phyloP scores from a whole-genome alignment of 2,888 invertebrate species.

The Morpho helenor region DNA sequence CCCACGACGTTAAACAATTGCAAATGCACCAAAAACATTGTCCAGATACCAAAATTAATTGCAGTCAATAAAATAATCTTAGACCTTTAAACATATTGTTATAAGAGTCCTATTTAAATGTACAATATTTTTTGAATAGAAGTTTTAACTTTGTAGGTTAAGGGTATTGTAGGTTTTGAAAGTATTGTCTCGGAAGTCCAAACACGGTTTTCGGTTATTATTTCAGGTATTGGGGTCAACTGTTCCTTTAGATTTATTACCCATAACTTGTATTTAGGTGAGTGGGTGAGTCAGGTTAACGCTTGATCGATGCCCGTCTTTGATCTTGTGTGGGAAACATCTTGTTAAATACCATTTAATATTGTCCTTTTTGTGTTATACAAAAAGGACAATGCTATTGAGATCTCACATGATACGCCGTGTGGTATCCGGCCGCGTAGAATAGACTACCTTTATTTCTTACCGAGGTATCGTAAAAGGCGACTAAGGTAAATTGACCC shows the following conservation, averaged over 20 bases:
- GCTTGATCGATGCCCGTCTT: constrained; percentile 37
- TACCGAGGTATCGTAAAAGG: no score
- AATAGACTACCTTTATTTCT: no score
- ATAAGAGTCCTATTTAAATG: constrained; percentile 29
- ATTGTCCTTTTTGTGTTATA: not conserved
- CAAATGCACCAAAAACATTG: constrained; percentile 55
- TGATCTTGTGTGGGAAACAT: constrained; percentile 21
- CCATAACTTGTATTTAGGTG: constrained; percentile 42
- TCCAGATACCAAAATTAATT: constrained; percentile 31
- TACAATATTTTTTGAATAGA: constrained; percentile 1
- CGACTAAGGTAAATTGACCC: no score
- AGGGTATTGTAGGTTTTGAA: constrained; percentile 30
- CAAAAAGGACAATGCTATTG: no score
- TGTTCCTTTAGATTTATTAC: constrained; percentile 38
- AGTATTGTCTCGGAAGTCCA: constrained; percentile 43
- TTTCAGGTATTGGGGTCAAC: constrained; percentile 55
- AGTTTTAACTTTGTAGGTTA: constrained; percentile 33
- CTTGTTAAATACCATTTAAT: constrained; percentile 22
- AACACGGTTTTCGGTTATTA: constrained; percentile 53
- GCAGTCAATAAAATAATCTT: constrained; percentile 6
- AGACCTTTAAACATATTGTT: constrained; percentile 16
- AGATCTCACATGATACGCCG: no score
- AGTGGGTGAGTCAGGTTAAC: constrained; percentile 51
- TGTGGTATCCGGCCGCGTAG: no score
- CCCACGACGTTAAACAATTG: constrained; percentile 68